A percentile compares a stretch with the other conserved stretches of the same genome.
Evolutionary conservation across 2,113 vertebrate species (phyloP).

Genomic region (Tretioscincus oriximinensis): DNA sequence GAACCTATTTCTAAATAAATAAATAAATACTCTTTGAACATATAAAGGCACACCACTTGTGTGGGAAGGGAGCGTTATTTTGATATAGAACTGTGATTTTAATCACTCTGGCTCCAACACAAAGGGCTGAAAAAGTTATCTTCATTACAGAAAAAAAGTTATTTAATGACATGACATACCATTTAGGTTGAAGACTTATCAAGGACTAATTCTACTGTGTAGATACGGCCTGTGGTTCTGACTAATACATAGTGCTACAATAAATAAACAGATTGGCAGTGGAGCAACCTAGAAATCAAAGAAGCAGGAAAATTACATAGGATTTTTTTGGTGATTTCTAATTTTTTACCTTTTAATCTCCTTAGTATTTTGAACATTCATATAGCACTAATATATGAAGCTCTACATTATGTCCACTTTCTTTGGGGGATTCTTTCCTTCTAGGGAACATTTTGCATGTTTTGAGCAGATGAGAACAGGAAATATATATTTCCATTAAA

Average conservation of each 20-base stretch:
- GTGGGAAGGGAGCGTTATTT: background rate
- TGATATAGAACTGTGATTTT: background rate
- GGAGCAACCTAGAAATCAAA: background rate
- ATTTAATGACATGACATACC: background rate
- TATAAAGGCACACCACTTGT: background rate
- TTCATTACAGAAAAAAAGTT: background rate
- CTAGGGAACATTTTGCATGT: background rate
- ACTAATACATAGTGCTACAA: too few species aligned
- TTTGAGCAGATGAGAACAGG: slow-evolving; percentile 13
- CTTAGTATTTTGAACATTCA: background rate
- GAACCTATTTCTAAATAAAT: background rate
- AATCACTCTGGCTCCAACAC: background rate
- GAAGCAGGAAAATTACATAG: background rate
- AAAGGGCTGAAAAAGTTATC: background rate
- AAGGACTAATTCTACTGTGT: too few species aligned
- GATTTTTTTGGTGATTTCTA: background rate
- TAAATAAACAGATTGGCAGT: too few species aligned
- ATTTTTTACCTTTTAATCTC: background rate
- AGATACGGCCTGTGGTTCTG: too few species aligned
- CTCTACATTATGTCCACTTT: background rate
- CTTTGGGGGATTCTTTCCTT: too few species aligned
- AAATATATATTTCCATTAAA: slow-evolving; percentile 18
- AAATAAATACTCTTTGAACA: background rate
- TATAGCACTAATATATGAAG: background rate
- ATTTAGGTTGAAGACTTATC: background rate